Conservation (phyloP, 2,888 invertebrate genomes). For the Parnassius orleans region DNA sequence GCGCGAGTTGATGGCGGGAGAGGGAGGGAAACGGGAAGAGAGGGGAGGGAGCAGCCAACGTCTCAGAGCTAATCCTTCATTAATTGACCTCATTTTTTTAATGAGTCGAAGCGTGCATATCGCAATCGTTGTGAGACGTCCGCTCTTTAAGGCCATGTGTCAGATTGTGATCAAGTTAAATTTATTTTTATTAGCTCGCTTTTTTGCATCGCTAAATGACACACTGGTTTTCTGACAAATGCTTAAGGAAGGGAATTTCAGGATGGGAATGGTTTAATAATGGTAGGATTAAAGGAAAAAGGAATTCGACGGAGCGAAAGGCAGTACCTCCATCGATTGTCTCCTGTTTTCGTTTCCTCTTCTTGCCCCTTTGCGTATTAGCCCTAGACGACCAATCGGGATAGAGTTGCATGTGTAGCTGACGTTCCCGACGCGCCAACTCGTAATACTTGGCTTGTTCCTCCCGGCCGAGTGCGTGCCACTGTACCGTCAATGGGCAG, state of each 20-base stretch:
- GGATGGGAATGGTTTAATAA: constrained; percentile 20
- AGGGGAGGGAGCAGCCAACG: constrained; percentile 58
- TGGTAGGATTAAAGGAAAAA: constrained; percentile 47
- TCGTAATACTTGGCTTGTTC: constrained; percentile 99
- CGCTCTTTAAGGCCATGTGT: constrained; percentile 49
- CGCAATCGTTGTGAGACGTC: constrained; percentile 51
- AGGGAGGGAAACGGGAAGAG: constrained; percentile 38
- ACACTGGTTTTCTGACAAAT: constrained; percentile 23
- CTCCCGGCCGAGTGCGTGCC: constrained; percentile 99
- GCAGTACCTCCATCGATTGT: constrained; percentile 97
- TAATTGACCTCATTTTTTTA: constrained; percentile 74
- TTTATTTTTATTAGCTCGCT: constrained; percentile 3
- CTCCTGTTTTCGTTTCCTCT: constrained; percentile 99
- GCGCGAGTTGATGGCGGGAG: constrained; percentile 42
- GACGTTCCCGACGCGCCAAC: constrained; percentile 98
- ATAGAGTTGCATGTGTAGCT: constrained; percentile 99
- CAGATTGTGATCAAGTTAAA: constrained; percentile 43
- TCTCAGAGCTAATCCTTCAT: constrained; percentile 69
- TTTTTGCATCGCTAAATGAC: constrained; percentile 24
- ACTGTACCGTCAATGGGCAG: constrained; percentile 85
- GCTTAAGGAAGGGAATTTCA: constrained; percentile 30
- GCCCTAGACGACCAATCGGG: constrained; percentile 99
- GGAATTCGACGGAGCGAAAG: constrained; percentile 64
- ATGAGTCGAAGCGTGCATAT: constrained; percentile 51
- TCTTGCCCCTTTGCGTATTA: constrained; percentile 99